These are phyloP conservation scores for Condylostylus longicornis DNA, from an alignment of 1,140 invertebrate species.

Conservation along the genomic window DNA sequence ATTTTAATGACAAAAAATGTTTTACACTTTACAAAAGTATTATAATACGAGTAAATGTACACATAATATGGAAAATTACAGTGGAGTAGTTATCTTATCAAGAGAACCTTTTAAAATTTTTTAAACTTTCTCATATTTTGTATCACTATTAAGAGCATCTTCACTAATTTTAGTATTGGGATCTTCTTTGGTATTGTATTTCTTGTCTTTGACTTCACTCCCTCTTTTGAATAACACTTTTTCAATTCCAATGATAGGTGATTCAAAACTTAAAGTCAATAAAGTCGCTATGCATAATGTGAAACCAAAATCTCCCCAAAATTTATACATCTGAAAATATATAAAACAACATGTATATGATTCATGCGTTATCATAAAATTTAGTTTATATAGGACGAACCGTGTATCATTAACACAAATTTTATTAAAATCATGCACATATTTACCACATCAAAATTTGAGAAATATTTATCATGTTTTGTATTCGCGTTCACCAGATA, in stretches of 20 bases:
- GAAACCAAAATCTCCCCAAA: constrained; percentile 27
- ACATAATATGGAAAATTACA: no score
- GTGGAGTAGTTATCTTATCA: no score
- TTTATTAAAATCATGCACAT: no score
- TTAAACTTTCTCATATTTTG: no score
- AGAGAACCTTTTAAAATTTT: no score
- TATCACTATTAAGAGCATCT: no score
- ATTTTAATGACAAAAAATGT: no score
- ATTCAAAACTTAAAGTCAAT: constrained; percentile 25
- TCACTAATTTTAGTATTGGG: no score
- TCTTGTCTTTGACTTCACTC: no score
- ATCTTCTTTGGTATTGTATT: no score
- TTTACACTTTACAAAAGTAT: no score
- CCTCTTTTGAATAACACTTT: constrained; percentile 24
- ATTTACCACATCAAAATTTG: constrained; percentile 5
- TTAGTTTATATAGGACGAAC: background rate
- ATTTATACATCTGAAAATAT: constrained; percentile 16
- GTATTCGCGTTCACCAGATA: constrained; percentile 19
- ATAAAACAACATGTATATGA: constrained; percentile 20
- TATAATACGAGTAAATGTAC: no score
- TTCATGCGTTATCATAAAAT: constrained; percentile 10
- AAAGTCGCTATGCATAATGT: constrained; percentile 22
- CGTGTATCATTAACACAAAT: background rate
- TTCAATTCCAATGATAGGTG: constrained; percentile 26
- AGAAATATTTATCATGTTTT: constrained; percentile 8